Conservation (phyloP, 2,113 vertebrate species). For the Micromys minutus region DNA sequence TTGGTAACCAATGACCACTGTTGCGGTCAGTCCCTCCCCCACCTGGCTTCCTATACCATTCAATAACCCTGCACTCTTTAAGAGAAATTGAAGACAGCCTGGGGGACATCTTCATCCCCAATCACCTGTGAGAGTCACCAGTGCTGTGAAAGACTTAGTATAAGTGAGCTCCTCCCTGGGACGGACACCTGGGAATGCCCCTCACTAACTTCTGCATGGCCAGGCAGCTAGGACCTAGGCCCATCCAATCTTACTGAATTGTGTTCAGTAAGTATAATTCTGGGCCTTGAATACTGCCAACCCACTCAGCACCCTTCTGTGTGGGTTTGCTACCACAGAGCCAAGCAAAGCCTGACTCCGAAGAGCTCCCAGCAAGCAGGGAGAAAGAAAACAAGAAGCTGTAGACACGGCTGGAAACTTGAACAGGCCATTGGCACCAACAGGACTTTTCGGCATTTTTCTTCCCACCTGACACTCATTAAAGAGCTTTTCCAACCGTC, state of each 20-base stretch:
- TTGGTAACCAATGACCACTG: too few species aligned
- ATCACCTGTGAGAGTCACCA: rapidly evolving
- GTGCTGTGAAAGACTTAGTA: not conserved
- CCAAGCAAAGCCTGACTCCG: not conserved
- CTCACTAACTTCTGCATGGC: not conserved
- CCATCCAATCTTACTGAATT: not conserved
- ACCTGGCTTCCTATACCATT: rapidly evolving
- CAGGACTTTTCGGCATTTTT: not conserved
- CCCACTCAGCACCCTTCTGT: not conserved
- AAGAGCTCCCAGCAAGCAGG: not conserved
- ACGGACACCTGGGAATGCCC: too few species aligned
- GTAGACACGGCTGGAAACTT: not conserved
- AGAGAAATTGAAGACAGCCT: not conserved
- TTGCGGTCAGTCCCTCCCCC: rapidly evolving
- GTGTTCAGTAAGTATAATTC: not conserved
- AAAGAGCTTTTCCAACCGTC: not conserved
- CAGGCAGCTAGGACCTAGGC: not conserved
- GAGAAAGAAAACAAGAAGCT: not conserved
- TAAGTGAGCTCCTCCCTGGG: not conserved
- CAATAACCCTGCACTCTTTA: not conserved
- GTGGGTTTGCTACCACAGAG: not conserved
- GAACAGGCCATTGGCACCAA: not conserved
- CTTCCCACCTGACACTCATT: not conserved
- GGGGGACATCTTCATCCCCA: not conserved
- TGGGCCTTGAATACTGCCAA: rapidly evolving